Percentiles rank a stretch among this genome's conserved stretches.
phyloP scores from a whole-genome alignment of 2,888 invertebrate genomes.

The Sphaerophoria rueppellii region DNA sequence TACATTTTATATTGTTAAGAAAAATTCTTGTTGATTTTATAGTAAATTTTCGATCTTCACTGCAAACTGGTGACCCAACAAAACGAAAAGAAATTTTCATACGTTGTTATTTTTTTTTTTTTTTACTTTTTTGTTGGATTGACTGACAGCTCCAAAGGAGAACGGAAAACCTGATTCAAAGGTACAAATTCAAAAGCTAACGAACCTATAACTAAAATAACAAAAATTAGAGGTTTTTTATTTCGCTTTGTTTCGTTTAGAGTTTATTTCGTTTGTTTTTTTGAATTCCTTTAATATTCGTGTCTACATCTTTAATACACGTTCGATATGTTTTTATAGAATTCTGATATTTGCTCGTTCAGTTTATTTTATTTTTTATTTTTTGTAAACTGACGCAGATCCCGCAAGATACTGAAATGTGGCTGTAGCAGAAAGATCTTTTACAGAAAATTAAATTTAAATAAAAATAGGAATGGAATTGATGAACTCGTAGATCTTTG shows the following conservation, averaged over 20 bases:
- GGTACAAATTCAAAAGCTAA: slow-evolving; percentile 35
- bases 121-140: not conserved
- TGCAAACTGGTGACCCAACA: not conserved
- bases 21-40: slow-evolving; percentile 36
- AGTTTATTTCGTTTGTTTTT: not conserved
- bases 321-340: not conserved
- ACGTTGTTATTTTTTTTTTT: not conserved
- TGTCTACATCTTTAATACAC: not conserved
- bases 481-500: too few species aligned
- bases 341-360: not conserved
- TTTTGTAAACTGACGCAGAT: too few species aligned
- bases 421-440: too few species aligned
- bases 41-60: not conserved
- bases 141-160: slow-evolving; percentile 12
- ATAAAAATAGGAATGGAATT: too few species aligned
- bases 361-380: too few species aligned
- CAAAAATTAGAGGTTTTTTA: slow-evolving; percentile 4
- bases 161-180: slow-evolving; percentile 67
- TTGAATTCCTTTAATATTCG: not conserved
- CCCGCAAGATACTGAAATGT: too few species aligned
- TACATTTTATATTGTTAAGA: not conserved
- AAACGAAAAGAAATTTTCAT: slow-evolving; percentile 1
- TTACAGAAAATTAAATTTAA: too few species aligned
- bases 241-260: not conserved
- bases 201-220: not conserved